Percentiles rank a stretch among this genome's conserved stretches.
These are phyloP conservation scores for Barnardius zonarius DNA, from an alignment of 2,113 vertebrate species.

Conservation along the genomic window DNA sequence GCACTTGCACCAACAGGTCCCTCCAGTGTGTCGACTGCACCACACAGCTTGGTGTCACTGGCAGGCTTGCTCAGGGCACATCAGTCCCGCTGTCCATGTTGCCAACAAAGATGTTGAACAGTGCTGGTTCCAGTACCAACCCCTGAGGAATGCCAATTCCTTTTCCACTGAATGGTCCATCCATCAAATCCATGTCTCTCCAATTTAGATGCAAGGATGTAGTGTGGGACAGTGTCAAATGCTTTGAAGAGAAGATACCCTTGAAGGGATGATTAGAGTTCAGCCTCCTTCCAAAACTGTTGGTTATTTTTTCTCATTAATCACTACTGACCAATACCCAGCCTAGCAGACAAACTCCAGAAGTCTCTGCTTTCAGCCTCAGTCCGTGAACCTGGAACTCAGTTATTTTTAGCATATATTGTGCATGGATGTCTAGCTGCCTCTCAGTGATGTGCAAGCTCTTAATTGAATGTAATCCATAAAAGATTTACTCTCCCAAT, in stretches of 20 bases:
- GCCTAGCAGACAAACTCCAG: background rate
- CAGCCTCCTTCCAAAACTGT: background rate
- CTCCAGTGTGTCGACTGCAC: background rate
- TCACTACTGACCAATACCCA: background rate
- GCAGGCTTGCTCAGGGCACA: background rate
- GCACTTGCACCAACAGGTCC: background rate
- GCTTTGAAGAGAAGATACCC: background rate
- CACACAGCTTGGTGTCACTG: background rate
- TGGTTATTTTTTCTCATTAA: background rate
- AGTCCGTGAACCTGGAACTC: background rate
- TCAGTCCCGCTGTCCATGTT: background rate
- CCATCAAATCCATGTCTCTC: background rate
- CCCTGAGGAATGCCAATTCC: background rate
- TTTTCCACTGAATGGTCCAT: background rate
- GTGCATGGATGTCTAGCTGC: background rate
- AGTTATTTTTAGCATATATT: background rate
- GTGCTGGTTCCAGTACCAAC: background rate
- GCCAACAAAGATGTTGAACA: background rate
- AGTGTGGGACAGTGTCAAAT: background rate
- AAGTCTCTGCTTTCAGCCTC: background rate
- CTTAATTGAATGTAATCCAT: slow-evolving; percentile 38
- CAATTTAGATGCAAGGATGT: background rate
- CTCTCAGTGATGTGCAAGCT: background rate
- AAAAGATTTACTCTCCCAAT: slow-evolving; percentile 46
- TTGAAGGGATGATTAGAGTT: background rate